Evolutionary conservation across 1,140 invertebrate genomes (phyloP), one percentile per base, ranked within the genome.

Genomic region (Cydia pomonella): DNA sequence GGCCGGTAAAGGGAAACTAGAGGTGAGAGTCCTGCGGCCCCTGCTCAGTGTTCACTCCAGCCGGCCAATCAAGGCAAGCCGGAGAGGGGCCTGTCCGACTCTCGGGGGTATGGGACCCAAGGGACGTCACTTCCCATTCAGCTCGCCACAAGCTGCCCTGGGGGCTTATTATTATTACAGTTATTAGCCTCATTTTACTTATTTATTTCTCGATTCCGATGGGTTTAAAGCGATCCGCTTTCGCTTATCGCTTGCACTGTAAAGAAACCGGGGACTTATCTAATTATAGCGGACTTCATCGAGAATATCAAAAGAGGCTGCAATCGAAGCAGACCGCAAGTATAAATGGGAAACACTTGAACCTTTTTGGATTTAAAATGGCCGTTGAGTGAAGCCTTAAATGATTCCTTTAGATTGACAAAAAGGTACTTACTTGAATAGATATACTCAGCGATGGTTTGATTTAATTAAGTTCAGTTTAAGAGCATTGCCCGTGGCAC

Each of bases 301-400:
- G 71, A 72, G 47, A 73, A 76, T 76, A 76, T 76, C 63, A 76
- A 72, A 76, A 72, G n/a, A n/a, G n/a, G 50, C 72, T 66, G 75
- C 72, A 69, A 69, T 69, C 27, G 27, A 33, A 38, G 69, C 53
- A 6, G 74, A 47, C 63, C 25, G 33, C 63, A 18, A 18, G n/a
- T 6, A 38, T 69, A 75, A 74, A 74, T 59, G 53, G 18, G 53
- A 53, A 53, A 53, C n/a, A 53, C 50, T 53, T 53, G 50, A 9
- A 21, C 53, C 53, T 59, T 59, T 59, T 59, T 23, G 53, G 53
- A 23, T 59, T 59, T 3, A 10, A n/a, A 12, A 59, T 3, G 16
- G 21, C 21, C 53, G 21, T 12, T 59, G 18, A 59, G 6, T 47
- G 16, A 3, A 47, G 44, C 44, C 16, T n/a, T 47, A 53, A 18